These are phyloP conservation scores for Lepilemur septentrionalis DNA, from an alignment of 2,797 vertebrate species.

Conservation along the genomic window DNA sequence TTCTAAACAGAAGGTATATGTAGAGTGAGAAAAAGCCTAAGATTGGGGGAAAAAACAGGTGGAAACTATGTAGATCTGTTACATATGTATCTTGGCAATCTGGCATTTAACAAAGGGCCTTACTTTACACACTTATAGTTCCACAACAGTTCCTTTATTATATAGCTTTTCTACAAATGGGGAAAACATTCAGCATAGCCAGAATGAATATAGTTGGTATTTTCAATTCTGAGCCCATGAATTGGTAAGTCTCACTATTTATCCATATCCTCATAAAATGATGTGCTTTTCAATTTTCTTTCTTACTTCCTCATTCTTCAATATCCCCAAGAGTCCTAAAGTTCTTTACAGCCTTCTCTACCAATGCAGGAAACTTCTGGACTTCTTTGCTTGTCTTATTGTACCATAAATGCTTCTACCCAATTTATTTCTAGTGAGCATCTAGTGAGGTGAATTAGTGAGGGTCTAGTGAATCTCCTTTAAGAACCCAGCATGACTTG, in stretches of 20 bases:
- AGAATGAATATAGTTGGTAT: not conserved
- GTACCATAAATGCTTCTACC: not conserved
- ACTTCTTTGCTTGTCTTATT: not conserved
- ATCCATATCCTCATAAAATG: not conserved
- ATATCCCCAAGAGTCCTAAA: not conserved
- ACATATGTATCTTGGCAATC: not conserved
- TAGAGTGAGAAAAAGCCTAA: not conserved
- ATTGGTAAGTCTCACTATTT: not conserved
- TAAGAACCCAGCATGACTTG: constrained; percentile 3
- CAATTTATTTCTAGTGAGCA: not conserved
- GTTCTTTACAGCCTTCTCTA: not conserved
- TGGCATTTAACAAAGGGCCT: not conserved
- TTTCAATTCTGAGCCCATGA: not conserved
- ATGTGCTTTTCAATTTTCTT: not conserved
- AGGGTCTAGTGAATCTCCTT: not conserved
- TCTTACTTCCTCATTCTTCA: not conserved
- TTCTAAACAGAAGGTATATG: constrained; percentile 14
- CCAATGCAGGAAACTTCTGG: not conserved
- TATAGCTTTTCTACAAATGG: not conserved
- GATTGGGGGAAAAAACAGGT: not conserved
- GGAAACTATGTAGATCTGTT: not conserved
- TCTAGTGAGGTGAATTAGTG: not conserved
- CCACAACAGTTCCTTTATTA: not conserved
- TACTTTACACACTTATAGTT: not conserved
- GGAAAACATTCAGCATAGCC: not conserved